Evolutionary conservation across 2,888 invertebrate species (phyloP).

Genomic region (Blera fallax): DNA sequence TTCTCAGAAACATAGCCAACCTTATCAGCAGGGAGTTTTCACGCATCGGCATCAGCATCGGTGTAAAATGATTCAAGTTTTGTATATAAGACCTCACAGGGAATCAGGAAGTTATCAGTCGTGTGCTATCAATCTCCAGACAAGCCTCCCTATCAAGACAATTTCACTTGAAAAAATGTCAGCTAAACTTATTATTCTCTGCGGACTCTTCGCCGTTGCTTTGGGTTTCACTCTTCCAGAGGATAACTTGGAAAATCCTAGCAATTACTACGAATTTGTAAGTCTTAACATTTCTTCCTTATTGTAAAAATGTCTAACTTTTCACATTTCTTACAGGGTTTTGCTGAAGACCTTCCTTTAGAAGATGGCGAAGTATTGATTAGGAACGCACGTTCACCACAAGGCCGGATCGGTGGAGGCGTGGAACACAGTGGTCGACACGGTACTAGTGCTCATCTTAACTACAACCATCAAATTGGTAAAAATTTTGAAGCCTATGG

Average conservation of each 20-base stretch:
- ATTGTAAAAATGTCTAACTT: too few species aligned
- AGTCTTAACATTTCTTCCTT: background rate
- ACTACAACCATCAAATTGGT: constrained; percentile 32
- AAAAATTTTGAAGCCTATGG: constrained; percentile 43
- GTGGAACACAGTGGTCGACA: background rate
- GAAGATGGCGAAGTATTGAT: background rate
- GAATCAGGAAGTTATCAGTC: background rate
- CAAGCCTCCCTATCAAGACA: background rate
- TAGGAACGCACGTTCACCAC: constrained; percentile 33
- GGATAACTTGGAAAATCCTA: background rate
- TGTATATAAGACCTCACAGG: background rate
- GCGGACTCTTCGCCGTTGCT: constrained; percentile 24
- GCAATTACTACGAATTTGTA: background rate
- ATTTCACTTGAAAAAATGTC: background rate
- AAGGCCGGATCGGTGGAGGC: constrained; percentile 4
- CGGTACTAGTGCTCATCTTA: constrained; percentile 19
- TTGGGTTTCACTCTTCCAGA: constrained; percentile 34
- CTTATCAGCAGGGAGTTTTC: background rate
- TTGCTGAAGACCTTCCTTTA: background rate
- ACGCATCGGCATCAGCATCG: background rate
- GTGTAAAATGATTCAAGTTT: background rate
- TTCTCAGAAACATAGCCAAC: too few species aligned
- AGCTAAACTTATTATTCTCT: constrained; percentile 4
- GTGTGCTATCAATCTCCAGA: background rate
- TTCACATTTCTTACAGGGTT: background rate